Evolutionary conservation across 2,797 vertebrate species (phyloP).

Genomic region (Danio aesculapii): DNA sequence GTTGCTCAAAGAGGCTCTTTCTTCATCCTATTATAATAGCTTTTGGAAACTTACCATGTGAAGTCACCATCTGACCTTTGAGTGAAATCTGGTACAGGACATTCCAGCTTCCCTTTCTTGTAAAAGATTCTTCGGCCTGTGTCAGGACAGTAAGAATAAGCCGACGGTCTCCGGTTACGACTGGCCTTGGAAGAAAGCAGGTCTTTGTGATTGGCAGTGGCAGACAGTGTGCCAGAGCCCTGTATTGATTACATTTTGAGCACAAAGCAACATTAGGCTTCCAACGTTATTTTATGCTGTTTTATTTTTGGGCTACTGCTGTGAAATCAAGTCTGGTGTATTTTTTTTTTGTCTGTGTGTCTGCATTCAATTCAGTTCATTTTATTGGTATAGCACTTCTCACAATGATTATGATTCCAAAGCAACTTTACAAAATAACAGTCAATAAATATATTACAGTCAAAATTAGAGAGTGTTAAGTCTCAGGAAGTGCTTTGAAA

Average conservation of each 20-base stretch:
- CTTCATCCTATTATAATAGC: background rate
- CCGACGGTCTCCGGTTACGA: background rate
- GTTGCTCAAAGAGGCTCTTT: slow-evolving; percentile 1
- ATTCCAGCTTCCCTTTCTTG: slow-evolving; percentile 39
- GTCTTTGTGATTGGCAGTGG: background rate
- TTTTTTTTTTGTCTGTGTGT: too few relatives aligned
- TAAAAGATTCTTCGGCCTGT: background rate
- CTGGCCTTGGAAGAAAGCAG: background rate
- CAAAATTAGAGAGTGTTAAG: too few relatives aligned
- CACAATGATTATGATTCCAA: too few relatives aligned
- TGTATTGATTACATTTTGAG: background rate
- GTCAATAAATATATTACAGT: too few relatives aligned
- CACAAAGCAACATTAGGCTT: background rate
- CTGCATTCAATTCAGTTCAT: too few relatives aligned
- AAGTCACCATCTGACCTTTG: slow-evolving; percentile 27
- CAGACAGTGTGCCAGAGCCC: background rate
- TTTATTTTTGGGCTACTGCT: background rate
- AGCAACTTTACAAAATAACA: too few relatives aligned
- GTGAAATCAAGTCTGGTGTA: background rate
- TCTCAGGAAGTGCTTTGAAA: too few relatives aligned
- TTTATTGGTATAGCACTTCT: too few relatives aligned
- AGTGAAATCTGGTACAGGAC: slow-evolving; percentile 25
- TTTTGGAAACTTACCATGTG: background rate
- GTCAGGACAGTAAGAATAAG: too few relatives aligned
- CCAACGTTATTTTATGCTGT: background rate